Evolutionary conservation across 2,888 invertebrate genomes (phyloP).

Genomic region (Adineta ricciae): DNA sequence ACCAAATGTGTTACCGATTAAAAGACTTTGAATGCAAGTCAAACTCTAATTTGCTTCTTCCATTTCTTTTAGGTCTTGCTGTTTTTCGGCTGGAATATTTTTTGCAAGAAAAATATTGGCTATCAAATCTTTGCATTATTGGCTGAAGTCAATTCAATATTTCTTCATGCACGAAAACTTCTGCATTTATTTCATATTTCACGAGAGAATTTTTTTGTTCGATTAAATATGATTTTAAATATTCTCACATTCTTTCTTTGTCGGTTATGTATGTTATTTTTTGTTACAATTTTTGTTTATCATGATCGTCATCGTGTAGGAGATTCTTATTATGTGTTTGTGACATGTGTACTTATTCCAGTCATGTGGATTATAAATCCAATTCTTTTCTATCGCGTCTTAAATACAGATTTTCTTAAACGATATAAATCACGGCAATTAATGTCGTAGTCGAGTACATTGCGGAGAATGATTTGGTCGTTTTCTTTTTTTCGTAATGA

Average conservation of each 20-base stretch:
- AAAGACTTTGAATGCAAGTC: too few relatives aligned
- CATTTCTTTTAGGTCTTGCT: background rate
- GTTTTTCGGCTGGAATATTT: background rate
- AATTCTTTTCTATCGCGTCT: conserved; percentile 44
- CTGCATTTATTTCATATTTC: conserved; percentile 42
- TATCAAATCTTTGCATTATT: conserved; percentile 46
- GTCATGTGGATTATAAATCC: conserved; percentile 41
- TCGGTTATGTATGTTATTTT: conserved; percentile 38
- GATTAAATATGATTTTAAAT: conserved; percentile 14
- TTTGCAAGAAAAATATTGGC: conserved; percentile 39
- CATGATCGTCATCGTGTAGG: conserved; percentile 39
- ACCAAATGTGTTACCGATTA: too few relatives aligned
- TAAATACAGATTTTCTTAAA: conserved; percentile 43
- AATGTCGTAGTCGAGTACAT: background rate
- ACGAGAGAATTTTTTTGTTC: conserved; percentile 36
- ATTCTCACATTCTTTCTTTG: conserved; percentile 41
- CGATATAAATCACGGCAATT: conserved; percentile 23
- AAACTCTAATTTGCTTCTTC: too few relatives aligned
- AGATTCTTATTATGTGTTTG: conserved; percentile 37
- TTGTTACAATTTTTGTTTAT: conserved; percentile 40
- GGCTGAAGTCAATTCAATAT: conserved; percentile 47
- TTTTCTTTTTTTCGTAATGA: too few relatives aligned
- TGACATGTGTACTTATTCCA: conserved; percentile 39
- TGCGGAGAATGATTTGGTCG: background rate
- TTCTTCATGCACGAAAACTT: conserved; percentile 48